Evolutionary conservation across 2,113 vertebrate genomes (phyloP), one percentile per base, ranked within the genome.

Genomic region (Thunnus maccoyii): DNA sequence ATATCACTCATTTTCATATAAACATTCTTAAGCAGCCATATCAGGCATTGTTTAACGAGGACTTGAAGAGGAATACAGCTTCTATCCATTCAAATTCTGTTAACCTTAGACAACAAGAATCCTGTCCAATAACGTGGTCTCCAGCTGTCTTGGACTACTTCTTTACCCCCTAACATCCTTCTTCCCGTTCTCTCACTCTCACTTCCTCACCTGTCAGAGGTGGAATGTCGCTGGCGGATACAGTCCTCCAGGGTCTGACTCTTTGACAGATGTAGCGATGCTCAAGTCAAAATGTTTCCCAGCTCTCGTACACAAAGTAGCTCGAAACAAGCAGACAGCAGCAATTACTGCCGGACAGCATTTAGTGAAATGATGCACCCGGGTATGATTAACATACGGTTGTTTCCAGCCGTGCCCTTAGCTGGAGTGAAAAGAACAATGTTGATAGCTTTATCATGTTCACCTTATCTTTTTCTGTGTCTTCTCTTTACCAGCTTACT

Each of bases 191-290:
- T 94, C 91, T 94, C 92, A 89, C 93, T 94, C 89, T 91, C 86
- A 91, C 94, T 95, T 94, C 94, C 94, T 94, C 93, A 93, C 93
- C 94, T 94, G 94, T 94, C 93, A 94, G 92, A 88, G 85, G 88
- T 81, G 93, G 94, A 95, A 95, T 94, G 95, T 94, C 78, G 85
- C 90, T 94, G 95, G 94, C 93, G 58, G 70, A 71, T 57, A 1
- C 72, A 18, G 62, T 67, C 72, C 93, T 92, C 91, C 78, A 67
- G 91, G 85, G 92, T 89, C 86, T n/a, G 62, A 18, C 62, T 79
- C 68, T 16, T 3, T 68, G 78, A 93, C 92, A 93, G 91, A 94
- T 91, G 92, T 88, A 84, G 85, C 55, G 80, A 75, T 78, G 84
- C 89, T 94, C 90, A 69, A 41, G 88, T 84, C 85, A 75, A 91